Conservation (phyloP, 1,140 invertebrate genomes). For the Archivesica marissinica region DNA sequence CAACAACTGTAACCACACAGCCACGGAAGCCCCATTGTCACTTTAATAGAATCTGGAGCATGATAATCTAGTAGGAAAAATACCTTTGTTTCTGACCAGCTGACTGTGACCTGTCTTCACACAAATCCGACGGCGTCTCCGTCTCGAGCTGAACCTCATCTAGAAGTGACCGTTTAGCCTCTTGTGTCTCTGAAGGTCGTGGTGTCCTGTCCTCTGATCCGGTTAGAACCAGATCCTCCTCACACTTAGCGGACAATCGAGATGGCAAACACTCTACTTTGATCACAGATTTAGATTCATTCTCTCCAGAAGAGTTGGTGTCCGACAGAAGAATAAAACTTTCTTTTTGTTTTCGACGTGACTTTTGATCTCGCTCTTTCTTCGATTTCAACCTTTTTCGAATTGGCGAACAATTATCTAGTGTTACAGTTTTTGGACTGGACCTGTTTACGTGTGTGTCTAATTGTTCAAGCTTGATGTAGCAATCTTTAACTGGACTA, state of each 20-base stretch:
- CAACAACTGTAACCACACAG: too few species aligned
- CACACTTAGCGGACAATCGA: background rate
- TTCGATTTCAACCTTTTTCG: constrained; percentile 60
- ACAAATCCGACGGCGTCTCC: constrained; percentile 48
- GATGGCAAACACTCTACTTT: background rate
- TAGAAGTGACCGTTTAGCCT: constrained; percentile 32
- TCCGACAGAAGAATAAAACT: constrained; percentile 53
- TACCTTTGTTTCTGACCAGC: constrained; percentile 8
- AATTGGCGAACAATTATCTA: constrained; percentile 24
- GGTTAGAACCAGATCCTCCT: constrained; percentile 41
- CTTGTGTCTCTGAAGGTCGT: constrained; percentile 1
- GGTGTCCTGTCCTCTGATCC: constrained; percentile 52
- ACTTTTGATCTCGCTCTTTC: constrained; percentile 52
- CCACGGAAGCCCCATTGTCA: too few species aligned
- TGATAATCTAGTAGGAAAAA: too few species aligned
- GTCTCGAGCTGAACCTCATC: constrained; percentile 60
- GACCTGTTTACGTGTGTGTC: background rate
- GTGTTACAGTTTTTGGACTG: background rate
- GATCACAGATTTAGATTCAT: background rate
- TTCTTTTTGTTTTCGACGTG: constrained; percentile 59
- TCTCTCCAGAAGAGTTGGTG: constrained; percentile 47
- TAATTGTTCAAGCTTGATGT: constrained; percentile 20
- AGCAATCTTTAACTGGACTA: constrained; percentile 45
- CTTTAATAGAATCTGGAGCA: too few species aligned
- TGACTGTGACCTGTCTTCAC: constrained; percentile 38